Conservation (phyloP, 1,140 invertebrate species). For the Eciton burchellii region DNA sequence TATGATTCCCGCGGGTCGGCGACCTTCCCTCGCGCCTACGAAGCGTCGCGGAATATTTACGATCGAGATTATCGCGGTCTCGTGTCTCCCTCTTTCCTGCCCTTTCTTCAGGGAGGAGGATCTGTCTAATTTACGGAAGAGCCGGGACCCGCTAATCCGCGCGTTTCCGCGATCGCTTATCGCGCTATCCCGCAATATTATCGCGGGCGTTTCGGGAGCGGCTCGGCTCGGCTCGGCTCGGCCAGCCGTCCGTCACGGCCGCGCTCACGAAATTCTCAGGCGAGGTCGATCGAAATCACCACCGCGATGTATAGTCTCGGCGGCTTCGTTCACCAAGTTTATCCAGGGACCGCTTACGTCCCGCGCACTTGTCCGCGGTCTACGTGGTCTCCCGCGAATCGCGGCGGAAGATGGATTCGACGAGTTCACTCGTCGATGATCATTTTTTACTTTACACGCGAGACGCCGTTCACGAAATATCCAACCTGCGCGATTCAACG, state of each 20-base stretch:
- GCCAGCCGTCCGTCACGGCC: conserved; percentile 5
- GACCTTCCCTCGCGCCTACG: neutral
- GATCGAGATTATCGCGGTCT: conserved; percentile 36
- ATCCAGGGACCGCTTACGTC: conserved; percentile 22
- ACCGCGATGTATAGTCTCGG: neutral
- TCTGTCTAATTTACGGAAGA: conserved; percentile 3
- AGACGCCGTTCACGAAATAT: neutral
- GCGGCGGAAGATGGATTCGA: too few species aligned
- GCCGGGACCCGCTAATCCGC: neutral
- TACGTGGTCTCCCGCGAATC: neutral
- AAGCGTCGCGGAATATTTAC: conserved; percentile 41
- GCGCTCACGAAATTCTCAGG: conserved; percentile 57
- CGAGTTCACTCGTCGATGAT: neutral
- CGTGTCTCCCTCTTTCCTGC: neutral
- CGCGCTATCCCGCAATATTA: conserved; percentile 50
- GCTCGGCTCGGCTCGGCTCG: neutral
- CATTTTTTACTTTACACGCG: neutral
- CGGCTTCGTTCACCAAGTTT: conserved; percentile 28
- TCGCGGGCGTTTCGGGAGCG: conserved; percentile 45
- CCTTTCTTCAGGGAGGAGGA: neutral
- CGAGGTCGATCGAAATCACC: conserved; percentile 60
- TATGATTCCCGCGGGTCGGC: conserved; percentile 30
- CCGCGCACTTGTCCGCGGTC: neutral
- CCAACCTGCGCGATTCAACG: neutral
- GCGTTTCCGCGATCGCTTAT: conserved; percentile 49